Evolutionary conservation across 64 coral and sea anemone species (phyloP).

Genomic region (Actinia tenebrosa): DNA sequence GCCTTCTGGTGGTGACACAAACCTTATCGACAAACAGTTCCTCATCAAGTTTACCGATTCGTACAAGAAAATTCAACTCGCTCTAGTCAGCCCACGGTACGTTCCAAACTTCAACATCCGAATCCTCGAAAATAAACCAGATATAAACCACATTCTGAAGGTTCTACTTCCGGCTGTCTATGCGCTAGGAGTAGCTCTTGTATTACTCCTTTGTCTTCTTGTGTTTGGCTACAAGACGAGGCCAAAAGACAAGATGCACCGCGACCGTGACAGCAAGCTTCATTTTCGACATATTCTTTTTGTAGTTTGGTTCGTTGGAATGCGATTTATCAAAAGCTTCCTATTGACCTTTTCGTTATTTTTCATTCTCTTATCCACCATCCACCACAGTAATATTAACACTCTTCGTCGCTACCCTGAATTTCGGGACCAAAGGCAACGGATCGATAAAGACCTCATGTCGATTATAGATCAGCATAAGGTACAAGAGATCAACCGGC

Average conservation of each 20-base stretch:
- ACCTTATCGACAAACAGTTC: constrained; percentile 74
- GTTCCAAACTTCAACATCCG: constrained; percentile 43
- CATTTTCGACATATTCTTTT: constrained; percentile 80
- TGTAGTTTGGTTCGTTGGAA: constrained; percentile 74
- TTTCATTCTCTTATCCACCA: constrained; percentile 54
- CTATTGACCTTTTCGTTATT: constrained; percentile 61
- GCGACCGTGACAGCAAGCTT: constrained; percentile 59
- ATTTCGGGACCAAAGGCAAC: constrained; percentile 36
- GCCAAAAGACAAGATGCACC: constrained; percentile 62
- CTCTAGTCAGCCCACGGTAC: constrained; percentile 56
- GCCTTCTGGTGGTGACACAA: constrained; percentile 71
- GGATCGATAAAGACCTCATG: constrained; percentile 35
- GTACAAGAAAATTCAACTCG: constrained; percentile 38
- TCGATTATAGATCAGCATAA: constrained; percentile 55
- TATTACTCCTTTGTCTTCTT: constrained; percentile 38
- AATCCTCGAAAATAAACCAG: constrained; percentile 38
- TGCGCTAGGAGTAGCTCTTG: constrained; percentile 25
- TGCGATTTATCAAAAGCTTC: constrained; percentile 68
- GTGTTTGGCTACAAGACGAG: constrained; percentile 81
- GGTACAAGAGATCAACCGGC: constrained; percentile 51
- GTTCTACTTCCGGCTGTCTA: constrained; percentile 44
- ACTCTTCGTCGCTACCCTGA: constrained; percentile 33
- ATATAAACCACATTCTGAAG: constrained; percentile 33
- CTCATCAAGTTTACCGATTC: constrained; percentile 52
- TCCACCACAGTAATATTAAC: constrained; percentile 53